Base-by-base conservation (phyloP, 1,140 invertebrate genomes). In the Condylostylus longicornis region DNA sequence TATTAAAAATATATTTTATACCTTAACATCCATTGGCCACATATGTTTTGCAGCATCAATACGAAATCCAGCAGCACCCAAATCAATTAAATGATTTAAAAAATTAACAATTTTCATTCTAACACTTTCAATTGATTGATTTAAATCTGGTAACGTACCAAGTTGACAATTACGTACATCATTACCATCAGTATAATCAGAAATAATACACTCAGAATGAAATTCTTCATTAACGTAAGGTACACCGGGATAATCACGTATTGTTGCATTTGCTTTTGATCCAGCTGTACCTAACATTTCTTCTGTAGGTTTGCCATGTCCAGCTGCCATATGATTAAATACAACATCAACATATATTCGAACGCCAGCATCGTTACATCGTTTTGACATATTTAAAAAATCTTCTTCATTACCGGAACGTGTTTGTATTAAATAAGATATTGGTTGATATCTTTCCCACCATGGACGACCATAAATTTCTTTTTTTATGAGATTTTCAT, bases 361-460 rank as follows among this genome's bases (percentile, higher is more conserved):
- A 2, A 83, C 77, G 8, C 76, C 76, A 18, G 61, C 77, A 4
- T 54, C 55, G 50, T 80, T 81, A 48, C 79, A 83, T 27, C 72
- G 48, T 10, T 51, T 44, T 0, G 77, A 69, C 83, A 88, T 88
- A n/a, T 76, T 62, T 10, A 47, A 51, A 41, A 88, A 80, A 32
- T 75, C 62, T 1, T 50, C 43, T 49, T 74, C 70, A 38, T 69
- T 71, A 17, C 87, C 87, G 35, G 80, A 83, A 35, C 85, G 63
- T 4, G 79, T 82, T 0, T 46, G 47, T 10, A 86, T 58, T 20
- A 72, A 68, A 55, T 90, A 91, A 8, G 82, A 86, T 37, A 89
- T 72, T 0, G 82, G 80, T 56, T 90, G 85, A 46, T 90, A 91
- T 4, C 84, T 63, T 58, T 87, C 80, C 64, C 72, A 84, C 85